Base-by-base conservation (phyloP, 2,888 invertebrate species). In the Petrophora chlorosata region DNA sequence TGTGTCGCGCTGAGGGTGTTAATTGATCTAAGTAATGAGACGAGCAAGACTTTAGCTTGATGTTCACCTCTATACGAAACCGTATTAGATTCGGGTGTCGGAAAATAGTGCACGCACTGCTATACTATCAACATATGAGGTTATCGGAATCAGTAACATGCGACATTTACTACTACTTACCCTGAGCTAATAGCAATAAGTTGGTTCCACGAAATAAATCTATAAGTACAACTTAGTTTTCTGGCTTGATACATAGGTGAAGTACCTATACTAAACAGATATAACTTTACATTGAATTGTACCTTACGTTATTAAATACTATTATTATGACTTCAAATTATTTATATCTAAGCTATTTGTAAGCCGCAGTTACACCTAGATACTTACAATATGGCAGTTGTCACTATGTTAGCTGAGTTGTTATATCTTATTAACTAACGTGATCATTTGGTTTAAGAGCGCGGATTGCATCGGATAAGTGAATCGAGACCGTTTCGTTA, bases 351-450 rank as follows among this genome's bases (percentile, higher is more conserved):
- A 59, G 48, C 67, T 74, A 72, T 43, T 49, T 61, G 75, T 80
- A 82, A 76, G 76, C 76, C 78, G 75, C 73, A 71, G 71, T 78
- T 79, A 81, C 63, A 75, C 66, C 80, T 86, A 86, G 70, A 76
- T 84, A 68, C 86, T 89, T 88, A 90, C 81, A 82, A 81, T 90
- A 90, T 90, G 90, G 90, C 90, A 89, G 90, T 90, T 85, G 82
- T 87, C 84, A 82, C 82, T 82, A 85, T 77, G 87, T 86, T 90
- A 90, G 89, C 89, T 85, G 85, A 81, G 85, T 87, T 87, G 85
- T 77, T 61, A 65, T 71, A 76, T 68, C 65, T 44, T 58, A 65
- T 57, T 56, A 69, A 43, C 67, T 71, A 67, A 59, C 69, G 68
- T 76, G 73, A 77, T 73, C 64, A 71, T 79, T 80, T 79, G 79